Conservation (phyloP, 2,888 invertebrate genomes). For the Tholera decimalis region DNA sequence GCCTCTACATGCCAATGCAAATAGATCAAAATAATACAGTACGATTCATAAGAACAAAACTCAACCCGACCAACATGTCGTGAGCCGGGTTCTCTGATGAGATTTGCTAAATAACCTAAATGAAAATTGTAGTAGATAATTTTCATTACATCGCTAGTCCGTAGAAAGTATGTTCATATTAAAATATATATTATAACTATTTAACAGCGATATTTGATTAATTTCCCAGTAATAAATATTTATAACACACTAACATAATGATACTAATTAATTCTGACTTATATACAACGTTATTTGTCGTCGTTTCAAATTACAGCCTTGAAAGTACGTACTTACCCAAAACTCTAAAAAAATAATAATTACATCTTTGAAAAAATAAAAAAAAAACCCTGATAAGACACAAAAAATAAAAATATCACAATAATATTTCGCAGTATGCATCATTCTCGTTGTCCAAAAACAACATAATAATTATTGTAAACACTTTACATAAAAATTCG, state of each 20-base stretch:
- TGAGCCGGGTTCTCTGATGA: neutral
- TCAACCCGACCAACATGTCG: too few species aligned
- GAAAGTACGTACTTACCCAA: constrained; percentile 12
- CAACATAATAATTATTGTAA: too few species aligned
- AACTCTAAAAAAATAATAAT: neutral
- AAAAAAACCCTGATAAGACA: neutral
- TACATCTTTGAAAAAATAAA: too few species aligned
- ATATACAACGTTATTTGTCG: constrained; percentile 1
- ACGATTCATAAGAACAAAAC: neutral
- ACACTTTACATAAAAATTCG: constrained; percentile 16
- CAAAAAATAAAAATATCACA: neutral
- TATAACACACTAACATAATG: neutral
- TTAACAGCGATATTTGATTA: neutral
- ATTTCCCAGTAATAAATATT: neutral
- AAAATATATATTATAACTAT: neutral
- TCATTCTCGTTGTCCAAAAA: too few species aligned
- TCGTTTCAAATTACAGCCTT: constrained; percentile 25
- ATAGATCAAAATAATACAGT: constrained; percentile 30
- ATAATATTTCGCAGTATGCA: constrained; percentile 19
- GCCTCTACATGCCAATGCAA: constrained; percentile 25
- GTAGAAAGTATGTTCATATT: neutral
- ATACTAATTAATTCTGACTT: neutral
- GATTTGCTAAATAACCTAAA: neutral
- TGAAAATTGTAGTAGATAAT: neutral
- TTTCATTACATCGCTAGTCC: neutral